Conservation (phyloP, 2,113 vertebrate genomes). For the Chiloscyllium plagiosum region DNA sequence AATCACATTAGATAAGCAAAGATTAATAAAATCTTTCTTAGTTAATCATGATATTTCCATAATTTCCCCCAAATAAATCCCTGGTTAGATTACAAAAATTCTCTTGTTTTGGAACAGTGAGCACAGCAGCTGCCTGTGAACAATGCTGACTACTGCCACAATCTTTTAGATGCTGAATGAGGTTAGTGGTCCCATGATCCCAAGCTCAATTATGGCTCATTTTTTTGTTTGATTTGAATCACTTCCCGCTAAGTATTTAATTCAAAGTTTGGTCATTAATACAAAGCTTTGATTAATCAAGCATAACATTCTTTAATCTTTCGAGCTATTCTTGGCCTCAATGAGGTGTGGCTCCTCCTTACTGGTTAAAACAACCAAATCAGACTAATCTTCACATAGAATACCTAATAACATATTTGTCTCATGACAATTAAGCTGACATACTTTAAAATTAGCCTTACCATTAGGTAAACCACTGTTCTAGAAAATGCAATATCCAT, state of each 20-base stretch:
- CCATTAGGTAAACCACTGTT: background rate
- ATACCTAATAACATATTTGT: background rate
- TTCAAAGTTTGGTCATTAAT: background rate
- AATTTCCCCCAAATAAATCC: background rate
- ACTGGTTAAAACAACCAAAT: background rate
- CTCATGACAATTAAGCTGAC: background rate
- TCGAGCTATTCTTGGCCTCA: conserved; percentile 21
- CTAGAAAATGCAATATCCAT: background rate
- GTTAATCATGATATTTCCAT: background rate
- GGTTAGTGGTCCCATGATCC: background rate
- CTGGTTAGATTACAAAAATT: background rate
- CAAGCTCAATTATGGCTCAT: background rate
- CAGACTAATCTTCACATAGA: background rate
- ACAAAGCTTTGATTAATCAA: background rate
- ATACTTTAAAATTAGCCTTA: background rate
- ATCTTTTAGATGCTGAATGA: background rate
- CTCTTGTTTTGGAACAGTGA: background rate
- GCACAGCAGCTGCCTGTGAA: background rate
- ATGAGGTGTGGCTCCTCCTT: background rate
- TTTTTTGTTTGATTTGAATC: conserved; percentile 5
- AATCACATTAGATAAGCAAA: background rate
- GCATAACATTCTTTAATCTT: background rate
- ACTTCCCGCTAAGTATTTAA: background rate
- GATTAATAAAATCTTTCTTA: background rate
- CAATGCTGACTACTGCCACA: background rate